A percentile compares a stretch with the other conserved stretches of the same genome.
phyloP scores from a whole-genome alignment of 2,888 invertebrate species.

The Pecten maximus region DNA sequence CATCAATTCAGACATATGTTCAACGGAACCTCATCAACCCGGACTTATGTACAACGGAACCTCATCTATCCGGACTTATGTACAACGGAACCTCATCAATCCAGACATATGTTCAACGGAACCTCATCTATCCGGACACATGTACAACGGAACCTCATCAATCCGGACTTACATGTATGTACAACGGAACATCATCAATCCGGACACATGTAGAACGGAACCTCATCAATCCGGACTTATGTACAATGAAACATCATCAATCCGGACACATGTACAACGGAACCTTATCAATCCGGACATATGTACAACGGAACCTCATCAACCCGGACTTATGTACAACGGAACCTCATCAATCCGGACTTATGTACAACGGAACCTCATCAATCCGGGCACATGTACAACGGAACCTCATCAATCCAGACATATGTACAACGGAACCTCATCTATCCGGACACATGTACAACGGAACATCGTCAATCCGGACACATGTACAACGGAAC shows the following conservation, averaged over 20 bases:
- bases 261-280: neutral
- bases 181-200: neutral
- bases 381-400: too few species aligned
- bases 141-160: neutral
- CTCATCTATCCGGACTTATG: neutral
- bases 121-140: neutral
- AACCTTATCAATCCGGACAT: neutral
- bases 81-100: neutral
- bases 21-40: neutral
- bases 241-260: neutral
- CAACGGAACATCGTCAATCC: neutral
- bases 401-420: neutral
- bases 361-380: neutral
- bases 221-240: neutral
- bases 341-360: neutral
- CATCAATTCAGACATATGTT: neutral
- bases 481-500: neutral
- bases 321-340: neutral
- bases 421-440: neutral
- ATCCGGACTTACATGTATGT: neutral
- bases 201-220: too few species aligned
- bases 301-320: neutral
- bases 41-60: neutral
- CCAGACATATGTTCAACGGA: neutral
- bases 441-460: neutral